These are phyloP conservation scores for Columbina picui DNA, from an alignment of 2,113 vertebrate genomes.

Conservation along the genomic window DNA sequence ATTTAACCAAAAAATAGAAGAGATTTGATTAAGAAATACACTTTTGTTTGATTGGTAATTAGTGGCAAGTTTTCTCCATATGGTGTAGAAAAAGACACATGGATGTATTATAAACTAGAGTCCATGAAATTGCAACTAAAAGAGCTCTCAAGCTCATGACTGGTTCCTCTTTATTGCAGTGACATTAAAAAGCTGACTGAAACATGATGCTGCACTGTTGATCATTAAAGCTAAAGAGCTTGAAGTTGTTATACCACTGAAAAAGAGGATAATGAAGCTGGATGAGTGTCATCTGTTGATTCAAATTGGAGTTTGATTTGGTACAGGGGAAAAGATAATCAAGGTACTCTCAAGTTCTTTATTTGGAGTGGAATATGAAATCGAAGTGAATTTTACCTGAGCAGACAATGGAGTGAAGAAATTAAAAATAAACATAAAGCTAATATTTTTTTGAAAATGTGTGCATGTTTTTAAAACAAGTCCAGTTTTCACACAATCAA, in stretches of 20 bases:
- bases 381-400: background rate
- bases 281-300: background rate
- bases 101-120: background rate
- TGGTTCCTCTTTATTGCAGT: background rate
- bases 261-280: background rate
- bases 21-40: background rate
- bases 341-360: background rate
- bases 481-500: background rate
- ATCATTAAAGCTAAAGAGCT: background rate
- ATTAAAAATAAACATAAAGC: background rate
- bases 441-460: background rate
- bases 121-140: background rate
- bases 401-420: background rate
- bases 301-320: background rate
- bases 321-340: background rate
- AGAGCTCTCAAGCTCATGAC: background rate
- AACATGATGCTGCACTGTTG: background rate
- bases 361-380: background rate
- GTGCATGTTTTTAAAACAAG: background rate
- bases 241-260: background rate
- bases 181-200: slow-evolving; percentile 12
- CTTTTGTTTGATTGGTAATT: background rate
- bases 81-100: background rate
- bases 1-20: background rate
- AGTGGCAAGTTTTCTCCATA: background rate